Evolutionary conservation across 1,140 invertebrate species (phyloP), one percentile per base, ranked within the genome.

Genomic region (Lerema accius): DNA sequence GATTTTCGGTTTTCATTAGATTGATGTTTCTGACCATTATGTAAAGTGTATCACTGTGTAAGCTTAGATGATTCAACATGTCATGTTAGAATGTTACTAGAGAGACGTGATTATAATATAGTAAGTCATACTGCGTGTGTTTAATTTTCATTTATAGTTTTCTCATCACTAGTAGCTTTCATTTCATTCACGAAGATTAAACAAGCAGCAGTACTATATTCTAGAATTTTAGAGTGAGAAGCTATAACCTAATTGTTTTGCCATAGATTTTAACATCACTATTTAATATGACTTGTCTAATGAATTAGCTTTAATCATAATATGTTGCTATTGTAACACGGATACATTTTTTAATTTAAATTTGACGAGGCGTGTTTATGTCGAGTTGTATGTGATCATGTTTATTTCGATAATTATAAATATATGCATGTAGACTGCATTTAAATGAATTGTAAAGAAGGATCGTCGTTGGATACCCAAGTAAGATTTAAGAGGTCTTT

Each of bases 391-490:
- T 59, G 45, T 63, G 48, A 65, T 60, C 23, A 69, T 72, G 69
- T 76, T 61, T 72, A 63, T 66, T 63, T 72, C 48, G 58, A 70
- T 50, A 39, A 51, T 40, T 65, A 71, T 51, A 46, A 69, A 68
- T 65, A 42, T 59, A 72, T 86, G 80, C 84, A 85, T 89, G 82
- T 76, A 67, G 63, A 60, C 64, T 73, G 74, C 71, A 72, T 77
- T 68, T 71, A 63, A 69, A 66, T 65, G 65, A 68, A 73, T 78
- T 86, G 78, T 85, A 80, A 87, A 73, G 67, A 78, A 84, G 83
- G 86, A 90, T 88, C 87, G 87, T 90, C 87, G 87, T 86, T 87
- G 87, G 85, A 90, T 71, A 80, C 69, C 72, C 84, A 85, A 86
- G 86, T 89, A 85, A 89, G 84, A 82, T 71, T 78, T 67, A 77